phyloP scores from a whole-genome alignment of 1,140 invertebrate genomes.

The Leguminivora glycinivorella region DNA sequence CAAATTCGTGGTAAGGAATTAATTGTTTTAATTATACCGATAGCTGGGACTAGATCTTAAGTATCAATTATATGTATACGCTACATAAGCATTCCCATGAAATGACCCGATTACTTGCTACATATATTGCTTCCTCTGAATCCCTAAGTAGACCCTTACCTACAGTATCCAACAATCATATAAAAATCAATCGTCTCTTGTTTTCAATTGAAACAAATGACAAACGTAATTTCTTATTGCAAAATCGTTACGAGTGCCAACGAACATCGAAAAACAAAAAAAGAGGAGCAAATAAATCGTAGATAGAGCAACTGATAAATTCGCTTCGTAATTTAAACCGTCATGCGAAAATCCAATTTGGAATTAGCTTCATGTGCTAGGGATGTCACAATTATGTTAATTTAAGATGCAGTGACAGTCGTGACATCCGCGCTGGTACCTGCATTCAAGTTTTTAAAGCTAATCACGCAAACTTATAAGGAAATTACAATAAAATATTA shows the following conservation, averaged over 20 bases:
- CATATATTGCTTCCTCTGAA: no score
- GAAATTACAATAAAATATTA: neutral
- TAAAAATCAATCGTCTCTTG: no score
- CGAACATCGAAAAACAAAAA: neutral
- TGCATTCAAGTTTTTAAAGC: neutral
- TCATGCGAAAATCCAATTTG: conserved; percentile 9
- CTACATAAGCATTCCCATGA: no score
- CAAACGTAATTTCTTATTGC: no score
- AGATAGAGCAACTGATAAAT: neutral
- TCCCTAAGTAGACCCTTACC: no score
- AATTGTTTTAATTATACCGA: neutral
- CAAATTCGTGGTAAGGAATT: no score
- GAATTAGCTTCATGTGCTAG: neutral
- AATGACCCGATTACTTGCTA: no score
- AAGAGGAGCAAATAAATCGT: no score
- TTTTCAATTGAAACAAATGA: no score
- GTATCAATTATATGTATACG: no score
- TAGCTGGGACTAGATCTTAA: neutral
- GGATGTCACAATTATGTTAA: conserved; percentile 16
- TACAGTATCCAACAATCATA: no score
- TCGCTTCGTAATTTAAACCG: conserved; percentile 3
- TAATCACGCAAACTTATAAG: neutral
- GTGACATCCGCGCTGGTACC: conserved; percentile 46
- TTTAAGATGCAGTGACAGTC: conserved; percentile 27
- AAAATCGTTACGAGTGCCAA: neutral